Evolutionary conservation across 2,888 invertebrate species (phyloP).

Genomic region (Amphipoea oculea): DNA sequence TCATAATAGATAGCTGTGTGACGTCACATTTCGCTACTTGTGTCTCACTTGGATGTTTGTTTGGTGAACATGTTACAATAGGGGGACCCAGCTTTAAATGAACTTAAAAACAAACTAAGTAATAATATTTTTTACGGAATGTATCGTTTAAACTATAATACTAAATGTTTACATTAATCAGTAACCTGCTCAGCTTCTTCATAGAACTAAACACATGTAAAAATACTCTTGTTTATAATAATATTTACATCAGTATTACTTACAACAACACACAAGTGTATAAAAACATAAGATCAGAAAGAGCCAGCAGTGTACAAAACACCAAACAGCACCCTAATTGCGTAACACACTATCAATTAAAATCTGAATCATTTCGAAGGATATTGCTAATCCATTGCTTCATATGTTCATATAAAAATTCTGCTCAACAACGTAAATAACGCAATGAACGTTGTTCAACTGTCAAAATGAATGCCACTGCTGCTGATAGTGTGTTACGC

Average conservation of each 20-base stretch:
- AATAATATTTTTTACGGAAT: slow-evolving; percentile 79
- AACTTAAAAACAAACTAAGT: slow-evolving; percentile 58
- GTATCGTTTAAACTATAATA: slow-evolving; percentile 81
- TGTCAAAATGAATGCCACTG: not conserved
- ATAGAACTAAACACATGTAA: slow-evolving; percentile 73
- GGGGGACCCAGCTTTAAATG: slow-evolving; percentile 13
- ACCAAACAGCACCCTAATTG: slow-evolving; percentile 26
- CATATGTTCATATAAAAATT: not conserved
- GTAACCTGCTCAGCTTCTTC: slow-evolving; percentile 73
- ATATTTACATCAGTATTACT: slow-evolving; percentile 78
- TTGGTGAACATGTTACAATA: not conserved
- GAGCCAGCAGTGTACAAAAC: slow-evolving; percentile 70
- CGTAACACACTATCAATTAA: not conserved
- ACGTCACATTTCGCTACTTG: not conserved
- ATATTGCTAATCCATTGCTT: not conserved
- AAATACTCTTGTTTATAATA: slow-evolving; percentile 74
- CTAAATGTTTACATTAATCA: slow-evolving; percentile 74
- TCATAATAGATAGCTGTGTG: not conserved
- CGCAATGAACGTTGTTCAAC: not conserved
- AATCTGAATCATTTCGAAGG: not conserved
- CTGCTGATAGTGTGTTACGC: not conserved
- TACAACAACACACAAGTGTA: slow-evolving; percentile 70
- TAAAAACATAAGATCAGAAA: slow-evolving; percentile 68
- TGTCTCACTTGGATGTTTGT: not conserved
- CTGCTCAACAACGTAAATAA: not conserved